phyloP scores from a whole-genome alignment of 2,888 invertebrate species.

The Cryptophagus acutangulus region DNA sequence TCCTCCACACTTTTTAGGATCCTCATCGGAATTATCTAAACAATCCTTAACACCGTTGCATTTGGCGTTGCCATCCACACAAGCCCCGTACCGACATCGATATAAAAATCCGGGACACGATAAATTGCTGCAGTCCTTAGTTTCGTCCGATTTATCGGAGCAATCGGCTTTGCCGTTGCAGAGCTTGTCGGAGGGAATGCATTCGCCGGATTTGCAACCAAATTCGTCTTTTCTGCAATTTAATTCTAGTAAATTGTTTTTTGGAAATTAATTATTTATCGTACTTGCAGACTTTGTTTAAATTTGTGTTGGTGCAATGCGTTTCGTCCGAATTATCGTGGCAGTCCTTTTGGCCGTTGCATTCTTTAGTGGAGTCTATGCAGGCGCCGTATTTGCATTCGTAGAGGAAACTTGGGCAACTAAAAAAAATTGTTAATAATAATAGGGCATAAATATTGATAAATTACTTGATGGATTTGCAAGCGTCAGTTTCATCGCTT shows the following conservation, averaged over 20 bases:
- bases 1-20: slow-evolving; percentile 15
- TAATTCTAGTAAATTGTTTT: slow-evolving; percentile 5
- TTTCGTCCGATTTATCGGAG: slow-evolving; percentile 37
- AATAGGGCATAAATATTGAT: no score
- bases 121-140: slow-evolving; percentile 27
- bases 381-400: slow-evolving; percentile 53
- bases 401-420: slow-evolving; percentile 49
- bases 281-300: neutral
- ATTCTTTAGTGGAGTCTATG: slow-evolving; percentile 42
- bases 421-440: no score
- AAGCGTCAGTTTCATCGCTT: no score
- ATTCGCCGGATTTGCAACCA: slow-evolving; percentile 26
- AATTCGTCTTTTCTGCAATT: slow-evolving; percentile 30
- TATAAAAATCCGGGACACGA: slow-evolving; percentile 32
- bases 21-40: slow-evolving; percentile 52
- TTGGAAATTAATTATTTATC: neutral
- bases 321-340: slow-evolving; percentile 50
- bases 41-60: slow-evolving; percentile 54
- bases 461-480: no score
- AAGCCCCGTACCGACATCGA: slow-evolving; percentile 38
- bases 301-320: neutral
- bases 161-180: slow-evolving; percentile 38
- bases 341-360: slow-evolving; percentile 49
- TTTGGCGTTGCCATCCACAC: slow-evolving; percentile 45
- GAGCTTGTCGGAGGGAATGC: slow-evolving; percentile 27